phyloP scores from a whole-genome alignment of 2,888 invertebrate species.

The Drosophila paracracens region DNA sequence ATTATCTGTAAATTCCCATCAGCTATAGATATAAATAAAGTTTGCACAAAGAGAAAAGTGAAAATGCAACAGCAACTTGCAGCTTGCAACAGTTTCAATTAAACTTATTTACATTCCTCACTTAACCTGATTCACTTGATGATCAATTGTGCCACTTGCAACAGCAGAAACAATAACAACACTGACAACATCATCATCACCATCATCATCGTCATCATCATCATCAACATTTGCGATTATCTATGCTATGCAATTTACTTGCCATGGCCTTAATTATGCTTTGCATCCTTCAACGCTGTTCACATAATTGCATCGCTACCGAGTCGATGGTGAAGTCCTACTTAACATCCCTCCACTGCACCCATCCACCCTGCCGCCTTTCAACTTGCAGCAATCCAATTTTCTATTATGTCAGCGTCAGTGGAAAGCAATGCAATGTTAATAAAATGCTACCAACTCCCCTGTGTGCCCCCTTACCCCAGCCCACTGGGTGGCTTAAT shows the following conservation, averaged over 20 bases:
- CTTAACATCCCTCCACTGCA: background rate
- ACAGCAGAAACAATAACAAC: conserved; percentile 6
- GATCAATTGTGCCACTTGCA: conserved; percentile 21
- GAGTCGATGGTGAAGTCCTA: background rate
- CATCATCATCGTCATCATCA: conserved; percentile 13
- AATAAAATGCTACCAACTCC: conserved; percentile 59
- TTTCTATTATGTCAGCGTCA: conserved; percentile 73
- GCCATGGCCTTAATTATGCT: conserved; percentile 71
- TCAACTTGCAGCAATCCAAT: conserved; percentile 72
- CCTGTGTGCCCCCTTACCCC: no score
- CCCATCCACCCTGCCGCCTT: background rate
- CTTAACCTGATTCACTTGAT: conserved; percentile 15
- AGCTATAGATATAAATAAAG: background rate
- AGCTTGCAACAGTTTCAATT: background rate
- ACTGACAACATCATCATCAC: conserved; percentile 14
- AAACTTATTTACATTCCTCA: background rate
- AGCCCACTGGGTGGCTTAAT: conserved; percentile 28
- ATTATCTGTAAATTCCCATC: background rate
- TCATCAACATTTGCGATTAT: conserved; percentile 28
- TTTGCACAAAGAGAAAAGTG: background rate
- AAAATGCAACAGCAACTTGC: background rate
- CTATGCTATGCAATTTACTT: conserved; percentile 43
- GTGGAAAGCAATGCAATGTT: conserved; percentile 77
- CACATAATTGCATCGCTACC: conserved; percentile 69
- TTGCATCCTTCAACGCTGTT: conserved; percentile 67